Percentiles rank a stretch among this genome's conserved stretches.
These are phyloP conservation scores for Eubasilissa regina DNA, from an alignment of 1,140 invertebrate genomes.

Conservation along the genomic window DNA sequence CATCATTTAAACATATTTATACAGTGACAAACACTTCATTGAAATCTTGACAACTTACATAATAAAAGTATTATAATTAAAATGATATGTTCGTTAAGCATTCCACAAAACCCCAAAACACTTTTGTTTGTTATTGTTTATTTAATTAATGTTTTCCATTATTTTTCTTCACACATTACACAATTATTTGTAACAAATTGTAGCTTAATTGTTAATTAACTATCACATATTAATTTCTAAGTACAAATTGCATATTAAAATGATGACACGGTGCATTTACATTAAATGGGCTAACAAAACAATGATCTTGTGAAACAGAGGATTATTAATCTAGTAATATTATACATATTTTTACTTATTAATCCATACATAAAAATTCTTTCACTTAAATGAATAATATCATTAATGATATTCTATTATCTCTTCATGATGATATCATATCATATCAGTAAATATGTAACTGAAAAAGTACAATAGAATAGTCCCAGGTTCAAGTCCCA, in stretches of 20 bases:
- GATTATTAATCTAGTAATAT: too few relatives aligned
- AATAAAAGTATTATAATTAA: conserved; percentile 56
- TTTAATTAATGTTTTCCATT: conserved; percentile 2
- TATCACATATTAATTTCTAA: conserved; percentile 52
- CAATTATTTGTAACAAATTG: conserved; percentile 24
- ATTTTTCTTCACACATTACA: conserved; percentile 12
- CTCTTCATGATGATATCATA: too few relatives aligned
- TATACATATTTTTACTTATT: too few relatives aligned
- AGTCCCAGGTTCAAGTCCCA: too few relatives aligned
- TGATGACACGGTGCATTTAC: conserved; percentile 29
- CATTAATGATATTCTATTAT: too few relatives aligned
- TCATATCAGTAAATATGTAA: too few relatives aligned
- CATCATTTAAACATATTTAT: too few relatives aligned
- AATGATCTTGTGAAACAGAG: background rate
- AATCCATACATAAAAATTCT: too few relatives aligned
- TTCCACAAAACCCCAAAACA: conserved; percentile 43
- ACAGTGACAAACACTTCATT: too few relatives aligned
- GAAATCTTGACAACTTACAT: too few relatives aligned
- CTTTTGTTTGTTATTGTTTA: conserved; percentile 19
- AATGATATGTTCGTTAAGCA: conserved; percentile 61
- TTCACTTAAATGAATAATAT: too few relatives aligned
- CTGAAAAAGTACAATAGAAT: too few relatives aligned
- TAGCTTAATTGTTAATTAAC: conserved; percentile 34
- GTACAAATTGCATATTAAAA: conserved; percentile 47
- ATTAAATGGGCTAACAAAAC: background rate